Evolutionary conservation across 2,888 invertebrate species (phyloP).

Genomic region (Xylophagus ater): DNA sequence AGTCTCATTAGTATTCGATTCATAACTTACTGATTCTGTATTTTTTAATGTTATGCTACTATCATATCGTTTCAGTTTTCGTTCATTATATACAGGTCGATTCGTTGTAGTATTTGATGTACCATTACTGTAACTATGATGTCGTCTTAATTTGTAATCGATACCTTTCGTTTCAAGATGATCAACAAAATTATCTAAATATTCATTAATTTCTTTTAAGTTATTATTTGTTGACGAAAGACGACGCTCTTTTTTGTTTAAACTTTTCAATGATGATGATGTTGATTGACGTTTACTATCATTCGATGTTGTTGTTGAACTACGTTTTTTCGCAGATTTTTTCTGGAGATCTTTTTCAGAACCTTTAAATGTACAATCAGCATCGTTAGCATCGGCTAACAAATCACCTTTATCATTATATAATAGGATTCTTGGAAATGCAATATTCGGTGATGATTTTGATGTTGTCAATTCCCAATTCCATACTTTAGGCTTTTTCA

Average conservation of each 20-base stretch:
- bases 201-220: conserved; percentile 11
- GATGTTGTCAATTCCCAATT: conserved; percentile 49
- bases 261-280: not conserved
- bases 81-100: conserved; percentile 5
- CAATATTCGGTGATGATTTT: conserved; percentile 45
- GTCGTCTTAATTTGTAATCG: conserved; percentile 14
- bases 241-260: conserved; percentile 10
- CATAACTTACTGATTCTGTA: not conserved
- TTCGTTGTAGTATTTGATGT: not conserved
- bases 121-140: not conserved
- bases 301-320: not conserved
- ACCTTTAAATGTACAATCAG: conserved; percentile 22
- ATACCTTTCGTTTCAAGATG: conserved; percentile 14
- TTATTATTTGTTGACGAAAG: conserved; percentile 12
- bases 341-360: conserved; percentile 3
- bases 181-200: conserved; percentile 13
- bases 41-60: conserved; percentile 4
- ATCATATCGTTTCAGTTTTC: conserved; percentile 9
- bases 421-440: conserved; percentile 44
- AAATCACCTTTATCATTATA: conserved; percentile 43
- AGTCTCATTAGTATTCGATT: conserved; percentile 7
- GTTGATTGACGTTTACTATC: not conserved
- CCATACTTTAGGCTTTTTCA: conserved; percentile 46
- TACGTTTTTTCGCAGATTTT: conserved; percentile 3
- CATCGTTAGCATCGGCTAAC: conserved; percentile 37